phyloP scores from a whole-genome alignment of 2,113 vertebrate genomes.

The Chauna torquata region DNA sequence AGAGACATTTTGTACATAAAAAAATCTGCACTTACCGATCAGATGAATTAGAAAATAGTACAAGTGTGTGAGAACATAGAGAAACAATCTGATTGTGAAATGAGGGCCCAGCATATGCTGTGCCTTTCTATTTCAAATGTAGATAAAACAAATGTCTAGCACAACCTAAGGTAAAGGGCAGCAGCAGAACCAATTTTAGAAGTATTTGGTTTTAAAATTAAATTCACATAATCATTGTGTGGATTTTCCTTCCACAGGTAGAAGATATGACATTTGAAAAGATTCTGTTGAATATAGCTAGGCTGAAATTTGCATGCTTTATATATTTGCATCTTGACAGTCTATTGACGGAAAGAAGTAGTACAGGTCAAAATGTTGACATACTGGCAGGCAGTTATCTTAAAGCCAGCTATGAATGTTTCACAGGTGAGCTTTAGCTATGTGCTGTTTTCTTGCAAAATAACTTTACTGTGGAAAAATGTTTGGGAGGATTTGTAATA shows the following conservation, averaged over 20 bases:
- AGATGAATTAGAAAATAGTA: neutral
- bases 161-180: conserved; percentile 15
- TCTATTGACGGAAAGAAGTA: neutral
- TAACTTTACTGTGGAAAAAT: neutral
- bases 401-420: neutral
- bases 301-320: neutral
- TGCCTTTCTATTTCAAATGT: neutral
- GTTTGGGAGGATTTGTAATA: neutral
- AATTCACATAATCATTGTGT: neutral
- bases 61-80: neutral
- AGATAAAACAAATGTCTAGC: neutral
- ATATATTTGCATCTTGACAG: neutral
- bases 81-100: neutral
- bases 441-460: neutral
- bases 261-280: neutral
- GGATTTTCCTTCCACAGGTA: neutral
- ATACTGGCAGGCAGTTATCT: neutral
- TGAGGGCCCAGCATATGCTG: neutral
- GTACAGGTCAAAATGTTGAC: neutral
- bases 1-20: neutral
- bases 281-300: neutral
- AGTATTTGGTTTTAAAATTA: conserved; percentile 33
- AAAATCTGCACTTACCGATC: neutral
- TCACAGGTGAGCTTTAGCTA: neutral
- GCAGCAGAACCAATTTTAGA: neutral